Conservation (phyloP, 2,113 vertebrate species). For the Pangasianodon hypophthalmus region DNA sequence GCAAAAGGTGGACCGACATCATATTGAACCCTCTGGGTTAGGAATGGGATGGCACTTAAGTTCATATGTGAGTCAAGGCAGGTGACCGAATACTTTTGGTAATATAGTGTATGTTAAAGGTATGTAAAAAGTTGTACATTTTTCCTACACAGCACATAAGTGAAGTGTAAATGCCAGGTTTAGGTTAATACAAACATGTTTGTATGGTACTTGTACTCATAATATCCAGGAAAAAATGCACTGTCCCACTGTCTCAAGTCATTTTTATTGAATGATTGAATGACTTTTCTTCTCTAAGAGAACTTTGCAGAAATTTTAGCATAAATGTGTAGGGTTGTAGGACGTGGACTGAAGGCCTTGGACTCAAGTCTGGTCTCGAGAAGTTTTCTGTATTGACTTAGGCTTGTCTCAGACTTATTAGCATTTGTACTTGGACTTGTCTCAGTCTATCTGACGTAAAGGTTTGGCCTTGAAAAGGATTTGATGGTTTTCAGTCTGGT, state of each 20-base stretch:
- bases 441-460: not conserved
- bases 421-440: not conserved
- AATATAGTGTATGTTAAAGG: not conserved
- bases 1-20: too few relatives aligned
- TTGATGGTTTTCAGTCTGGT: not conserved
- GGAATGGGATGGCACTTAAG: too few relatives aligned
- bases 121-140: not conserved
- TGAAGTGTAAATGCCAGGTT: not conserved
- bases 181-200: not conserved
- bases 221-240: not conserved
- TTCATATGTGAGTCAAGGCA: too few relatives aligned
- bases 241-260: not conserved
- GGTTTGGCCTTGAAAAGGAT: not conserved
- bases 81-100: too few relatives aligned
- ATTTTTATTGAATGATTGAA: not conserved
- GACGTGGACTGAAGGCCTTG: not conserved
- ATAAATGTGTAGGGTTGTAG: too few relatives aligned
- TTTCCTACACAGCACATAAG: not conserved
- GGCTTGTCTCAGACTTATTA: not conserved
- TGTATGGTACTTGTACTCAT: not conserved
- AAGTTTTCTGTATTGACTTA: not conserved
- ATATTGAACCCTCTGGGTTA: too few relatives aligned
- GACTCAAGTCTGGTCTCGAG: not conserved
- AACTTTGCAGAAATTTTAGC: not conserved
- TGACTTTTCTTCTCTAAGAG: not conserved